A percentile compares a stretch with the other conserved stretches of the same genome.
Conservation (phyloP, 2,888 invertebrate genomes). For the Dynastes maya region DNA sequence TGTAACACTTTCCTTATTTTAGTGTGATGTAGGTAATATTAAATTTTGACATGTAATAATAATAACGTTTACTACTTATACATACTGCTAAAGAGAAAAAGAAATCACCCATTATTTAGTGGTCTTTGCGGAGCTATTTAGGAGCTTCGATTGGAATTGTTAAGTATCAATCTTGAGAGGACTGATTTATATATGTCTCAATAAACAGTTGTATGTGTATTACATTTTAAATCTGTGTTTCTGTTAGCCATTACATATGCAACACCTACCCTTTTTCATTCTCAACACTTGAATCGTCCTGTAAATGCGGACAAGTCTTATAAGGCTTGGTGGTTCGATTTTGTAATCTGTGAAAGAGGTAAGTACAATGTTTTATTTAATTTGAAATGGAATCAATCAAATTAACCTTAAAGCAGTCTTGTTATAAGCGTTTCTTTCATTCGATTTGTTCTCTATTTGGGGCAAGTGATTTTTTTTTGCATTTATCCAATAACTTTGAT, state of each 20-base stretch:
- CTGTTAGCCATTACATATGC: slow-evolving; percentile 50
- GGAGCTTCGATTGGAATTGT: slow-evolving; percentile 64
- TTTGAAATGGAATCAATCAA: no score
- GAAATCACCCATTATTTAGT: slow-evolving; percentile 46
- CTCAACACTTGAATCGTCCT: background rate
- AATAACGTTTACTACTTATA: slow-evolving; percentile 55
- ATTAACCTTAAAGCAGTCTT: no score
- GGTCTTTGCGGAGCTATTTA: slow-evolving; percentile 59
- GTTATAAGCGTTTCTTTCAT: no score
- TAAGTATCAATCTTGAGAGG: slow-evolving; percentile 67
- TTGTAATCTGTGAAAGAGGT: no score
- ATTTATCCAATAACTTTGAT: no score
- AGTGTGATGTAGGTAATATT: slow-evolving; percentile 69
- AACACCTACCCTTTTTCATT: no score
- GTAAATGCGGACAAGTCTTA: no score
- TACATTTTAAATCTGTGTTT: slow-evolving; percentile 70
- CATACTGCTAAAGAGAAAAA: slow-evolving; percentile 52
- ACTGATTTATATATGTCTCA: slow-evolving; percentile 75
- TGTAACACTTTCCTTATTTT: slow-evolving; percentile 64
- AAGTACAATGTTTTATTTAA: no score
- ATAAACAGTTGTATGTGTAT: slow-evolving; percentile 80
- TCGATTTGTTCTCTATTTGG: no score
- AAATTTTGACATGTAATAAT: slow-evolving; percentile 62
- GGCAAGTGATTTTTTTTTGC: no score
- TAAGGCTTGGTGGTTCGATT: no score